A percentile compares a stretch with the other conserved stretches of the same genome.
phyloP scores from a whole-genome alignment of 2,888 invertebrate species.

The Colostygia pectinataria region DNA sequence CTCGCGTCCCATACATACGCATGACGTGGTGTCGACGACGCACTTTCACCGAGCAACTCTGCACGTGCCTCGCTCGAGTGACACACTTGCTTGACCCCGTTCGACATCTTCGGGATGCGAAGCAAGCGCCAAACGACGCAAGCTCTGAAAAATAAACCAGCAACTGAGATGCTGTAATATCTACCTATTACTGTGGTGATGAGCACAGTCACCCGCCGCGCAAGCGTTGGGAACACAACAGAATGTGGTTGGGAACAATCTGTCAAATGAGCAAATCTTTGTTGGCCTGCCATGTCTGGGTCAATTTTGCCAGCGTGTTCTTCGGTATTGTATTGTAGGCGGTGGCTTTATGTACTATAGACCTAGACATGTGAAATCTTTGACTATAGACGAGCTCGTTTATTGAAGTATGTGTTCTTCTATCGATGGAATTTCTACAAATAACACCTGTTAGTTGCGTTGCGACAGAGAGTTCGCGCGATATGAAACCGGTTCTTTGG shows the following conservation, averaged over 20 bases:
- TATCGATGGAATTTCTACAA: constrained; percentile 65
- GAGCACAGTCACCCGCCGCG: no score
- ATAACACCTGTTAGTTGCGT: constrained; percentile 74
- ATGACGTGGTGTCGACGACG: constrained; percentile 44
- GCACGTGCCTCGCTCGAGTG: constrained; percentile 59
- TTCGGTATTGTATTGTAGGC: not conserved
- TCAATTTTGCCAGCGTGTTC: not conserved
- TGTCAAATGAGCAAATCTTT: no score
- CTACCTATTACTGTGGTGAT: not conserved
- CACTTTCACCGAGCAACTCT: constrained; percentile 67
- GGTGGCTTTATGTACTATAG: constrained; percentile 3
- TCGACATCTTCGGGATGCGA: constrained; percentile 31
- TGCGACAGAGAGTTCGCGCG: constrained; percentile 65
- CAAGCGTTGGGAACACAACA: no score
- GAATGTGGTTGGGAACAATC: no score
- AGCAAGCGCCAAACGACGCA: constrained; percentile 12
- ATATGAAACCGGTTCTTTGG: constrained; percentile 66
- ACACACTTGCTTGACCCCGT: constrained; percentile 60
- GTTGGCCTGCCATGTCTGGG: not conserved
- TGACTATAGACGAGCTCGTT: constrained; percentile 24
- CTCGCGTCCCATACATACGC: constrained; percentile 51
- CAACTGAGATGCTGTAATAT: not conserved
- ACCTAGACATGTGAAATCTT: no score
- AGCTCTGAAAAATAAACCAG: not conserved
- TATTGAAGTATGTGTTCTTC: constrained; percentile 46